Conservation (phyloP, 2,113 vertebrate genomes). For the Mungos mungo region DNA sequence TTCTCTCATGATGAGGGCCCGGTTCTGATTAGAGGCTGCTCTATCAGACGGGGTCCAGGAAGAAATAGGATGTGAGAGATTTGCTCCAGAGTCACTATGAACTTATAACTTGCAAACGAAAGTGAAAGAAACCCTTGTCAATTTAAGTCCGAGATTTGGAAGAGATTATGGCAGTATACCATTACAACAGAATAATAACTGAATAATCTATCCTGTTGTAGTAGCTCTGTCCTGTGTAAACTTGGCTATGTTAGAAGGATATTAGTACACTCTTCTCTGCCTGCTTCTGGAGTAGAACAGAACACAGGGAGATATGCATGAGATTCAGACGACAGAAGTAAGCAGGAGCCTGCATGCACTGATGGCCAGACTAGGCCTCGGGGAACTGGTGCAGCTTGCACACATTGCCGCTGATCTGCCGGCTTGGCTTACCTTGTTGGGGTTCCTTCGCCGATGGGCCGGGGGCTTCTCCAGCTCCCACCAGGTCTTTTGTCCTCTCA, state of each 20-base stretch:
- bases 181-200: not conserved
- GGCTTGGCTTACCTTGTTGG: not conserved
- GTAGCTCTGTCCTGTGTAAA: not conserved
- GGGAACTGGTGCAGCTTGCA: too few species aligned
- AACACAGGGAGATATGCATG: not conserved
- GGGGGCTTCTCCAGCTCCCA: not conserved
- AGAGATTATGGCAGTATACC: not conserved
- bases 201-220: not conserved
- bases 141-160: not conserved
- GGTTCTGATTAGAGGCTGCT: not conserved
- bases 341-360: not conserved
- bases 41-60: not conserved
- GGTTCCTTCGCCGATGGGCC: not conserved
- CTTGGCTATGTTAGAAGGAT: not conserved
- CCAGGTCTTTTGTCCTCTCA: not conserved
- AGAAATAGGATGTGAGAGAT: not conserved
- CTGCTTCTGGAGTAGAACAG: not conserved
- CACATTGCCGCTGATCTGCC: not conserved
- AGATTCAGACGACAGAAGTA: not conserved
- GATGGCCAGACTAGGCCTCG: not conserved
- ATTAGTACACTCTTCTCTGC: not conserved
- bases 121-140: not conserved
- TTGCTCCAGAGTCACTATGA: not conserved
- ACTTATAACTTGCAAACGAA: not conserved
- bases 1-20: not conserved